A percentile compares a stretch with the other conserved stretches of the same genome.
Evolutionary conservation across 2,113 vertebrate species (phyloP).

Genomic region (Polyodon spathula): DNA sequence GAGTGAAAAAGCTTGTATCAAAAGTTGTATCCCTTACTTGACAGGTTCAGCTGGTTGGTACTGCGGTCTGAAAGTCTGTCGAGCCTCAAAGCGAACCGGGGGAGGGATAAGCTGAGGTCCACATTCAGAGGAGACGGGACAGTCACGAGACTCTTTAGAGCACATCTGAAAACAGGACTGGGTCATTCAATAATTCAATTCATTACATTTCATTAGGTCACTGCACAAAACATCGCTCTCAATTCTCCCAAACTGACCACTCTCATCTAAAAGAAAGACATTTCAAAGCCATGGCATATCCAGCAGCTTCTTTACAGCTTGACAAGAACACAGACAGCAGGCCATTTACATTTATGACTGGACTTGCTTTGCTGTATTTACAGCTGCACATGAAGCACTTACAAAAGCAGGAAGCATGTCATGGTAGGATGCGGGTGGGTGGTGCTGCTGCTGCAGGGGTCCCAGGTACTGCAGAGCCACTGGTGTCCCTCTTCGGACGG

Average conservation of each 20-base stretch:
- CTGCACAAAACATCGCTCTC: too few relatives aligned
- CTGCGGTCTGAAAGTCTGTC: constrained; percentile 70
- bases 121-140: constrained; percentile 56
- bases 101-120: constrained; percentile 57
- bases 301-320: too few relatives aligned
- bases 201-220: too few relatives aligned
- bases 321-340: too few relatives aligned
- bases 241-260: too few relatives aligned
- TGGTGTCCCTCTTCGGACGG: constrained; percentile 61
- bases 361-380: not conserved
- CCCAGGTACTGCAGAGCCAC: constrained; percentile 68
- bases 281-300: too few relatives aligned
- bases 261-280: too few relatives aligned
- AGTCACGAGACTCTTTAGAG: constrained; percentile 76
- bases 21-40: constrained; percentile 71
- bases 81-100: constrained; percentile 78
- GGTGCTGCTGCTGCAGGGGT: constrained; percentile 78
- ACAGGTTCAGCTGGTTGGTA: constrained; percentile 75
- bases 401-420: constrained; percentile 98
- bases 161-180: constrained; percentile 82
- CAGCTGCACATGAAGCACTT: constrained; percentile 39
- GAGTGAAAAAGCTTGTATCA: not conserved
- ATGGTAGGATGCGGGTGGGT: constrained; percentile 85
- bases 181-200: too few relatives aligned
- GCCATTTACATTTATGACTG: too few relatives aligned